Evolutionary conservation across 1,140 invertebrate genomes (phyloP).

Genomic region (Papilio polyxenes): DNA sequence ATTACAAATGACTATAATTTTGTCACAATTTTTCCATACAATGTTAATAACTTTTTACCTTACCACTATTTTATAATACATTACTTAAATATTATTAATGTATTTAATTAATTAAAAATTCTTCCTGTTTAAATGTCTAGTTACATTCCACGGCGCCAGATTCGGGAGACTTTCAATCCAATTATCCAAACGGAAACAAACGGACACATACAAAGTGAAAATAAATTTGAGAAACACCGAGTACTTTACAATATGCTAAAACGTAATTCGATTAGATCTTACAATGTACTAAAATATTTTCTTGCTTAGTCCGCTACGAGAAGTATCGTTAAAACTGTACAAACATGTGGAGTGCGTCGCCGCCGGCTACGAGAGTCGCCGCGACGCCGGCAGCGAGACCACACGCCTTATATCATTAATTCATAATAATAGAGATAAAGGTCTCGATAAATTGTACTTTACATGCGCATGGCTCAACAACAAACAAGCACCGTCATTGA

Average conservation of each 20-base stretch:
- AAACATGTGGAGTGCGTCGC: slow-evolving; percentile 71
- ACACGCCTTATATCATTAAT: slow-evolving; percentile 55
- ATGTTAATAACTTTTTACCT: slow-evolving; percentile 81
- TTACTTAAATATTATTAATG: slow-evolving; percentile 76
- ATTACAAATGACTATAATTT: slow-evolving; percentile 81
- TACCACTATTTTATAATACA: slow-evolving; percentile 80
- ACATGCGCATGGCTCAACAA: slow-evolving; percentile 52
- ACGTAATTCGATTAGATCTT: slow-evolving; percentile 80
- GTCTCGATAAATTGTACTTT: slow-evolving; percentile 70
- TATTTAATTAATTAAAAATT: slow-evolving; percentile 77
- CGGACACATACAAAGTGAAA: slow-evolving; percentile 67
- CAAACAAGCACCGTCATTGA: slow-evolving; percentile 65
- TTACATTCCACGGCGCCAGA: slow-evolving; percentile 73
- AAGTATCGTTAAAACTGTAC: slow-evolving; percentile 80
- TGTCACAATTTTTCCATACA: slow-evolving; percentile 81
- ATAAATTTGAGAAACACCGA: slow-evolving; percentile 66
- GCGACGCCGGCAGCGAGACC: slow-evolving; percentile 54
- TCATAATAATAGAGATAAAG: slow-evolving; percentile 61
- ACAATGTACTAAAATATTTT: slow-evolving; percentile 78
- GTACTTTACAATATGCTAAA: slow-evolving; percentile 73
- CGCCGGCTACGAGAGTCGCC: slow-evolving; percentile 60
- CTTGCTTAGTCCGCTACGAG: slow-evolving; percentile 76
- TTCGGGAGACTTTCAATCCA: slow-evolving; percentile 64
- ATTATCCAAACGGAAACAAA: slow-evolving; percentile 62
- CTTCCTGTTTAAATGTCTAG: slow-evolving; percentile 75